These are phyloP conservation scores for Podargus strigoides DNA, from an alignment of 2,797 vertebrate species.

Conservation along the genomic window DNA sequence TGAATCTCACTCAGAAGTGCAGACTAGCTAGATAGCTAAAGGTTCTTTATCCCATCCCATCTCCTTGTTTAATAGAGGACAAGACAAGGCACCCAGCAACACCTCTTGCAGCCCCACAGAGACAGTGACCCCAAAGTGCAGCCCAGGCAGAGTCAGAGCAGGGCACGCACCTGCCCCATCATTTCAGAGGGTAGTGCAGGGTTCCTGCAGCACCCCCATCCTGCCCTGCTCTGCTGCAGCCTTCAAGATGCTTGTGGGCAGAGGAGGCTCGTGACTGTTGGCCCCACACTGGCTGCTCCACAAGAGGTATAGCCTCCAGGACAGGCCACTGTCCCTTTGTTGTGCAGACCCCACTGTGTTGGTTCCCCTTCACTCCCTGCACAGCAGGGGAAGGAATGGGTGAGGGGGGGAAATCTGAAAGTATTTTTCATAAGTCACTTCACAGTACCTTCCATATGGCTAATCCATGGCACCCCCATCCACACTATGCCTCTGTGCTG, in stretches of 20 bases:
- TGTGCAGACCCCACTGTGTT: background rate
- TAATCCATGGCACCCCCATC: no score
- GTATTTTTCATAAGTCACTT: background rate
- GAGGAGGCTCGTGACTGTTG: background rate
- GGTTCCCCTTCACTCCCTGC: background rate
- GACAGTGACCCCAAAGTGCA: background rate
- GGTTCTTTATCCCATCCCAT: background rate
- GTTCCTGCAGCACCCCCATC: fast-evolving
- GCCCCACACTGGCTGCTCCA: fast-evolving
- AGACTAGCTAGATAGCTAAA: background rate
- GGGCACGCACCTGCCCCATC: fast-evolving
- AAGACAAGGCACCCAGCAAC: background rate
- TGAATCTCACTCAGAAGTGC: background rate
- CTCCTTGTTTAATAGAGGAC: background rate
- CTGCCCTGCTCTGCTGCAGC: background rate
- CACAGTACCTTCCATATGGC: background rate
- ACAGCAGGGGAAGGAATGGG: background rate
- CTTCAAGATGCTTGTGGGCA: background rate
- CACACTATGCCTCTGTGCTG: background rate
- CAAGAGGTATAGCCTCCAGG: fast-evolving
- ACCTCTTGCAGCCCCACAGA: fast-evolving
- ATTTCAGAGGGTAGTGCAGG: background rate
- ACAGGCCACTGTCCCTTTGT: background rate
- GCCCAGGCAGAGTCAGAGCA: background rate
- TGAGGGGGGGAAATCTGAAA: background rate